These are phyloP conservation scores for Allygus modestus DNA, from an alignment of 2,888 invertebrate genomes.

Conservation along the genomic window DNA sequence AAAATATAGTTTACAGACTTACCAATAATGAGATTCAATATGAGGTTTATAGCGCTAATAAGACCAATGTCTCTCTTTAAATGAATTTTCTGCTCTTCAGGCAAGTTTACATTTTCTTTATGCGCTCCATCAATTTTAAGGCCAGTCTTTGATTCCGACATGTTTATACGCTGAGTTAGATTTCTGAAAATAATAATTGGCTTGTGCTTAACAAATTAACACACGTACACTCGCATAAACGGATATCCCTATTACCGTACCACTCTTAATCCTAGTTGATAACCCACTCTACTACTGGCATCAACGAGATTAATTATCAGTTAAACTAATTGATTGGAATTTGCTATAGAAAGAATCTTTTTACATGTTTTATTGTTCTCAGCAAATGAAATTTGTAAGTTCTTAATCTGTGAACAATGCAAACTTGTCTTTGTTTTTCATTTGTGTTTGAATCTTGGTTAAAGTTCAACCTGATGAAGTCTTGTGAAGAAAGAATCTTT, in stretches of 20 bases:
- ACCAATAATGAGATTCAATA: conserved; percentile 93
- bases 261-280: not conserved
- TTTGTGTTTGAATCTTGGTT: too few relatives aligned
- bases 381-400: too few relatives aligned
- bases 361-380: too few relatives aligned
- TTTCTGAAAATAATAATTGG: too few relatives aligned
- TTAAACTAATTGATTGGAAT: too few relatives aligned
- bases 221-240: not conserved
- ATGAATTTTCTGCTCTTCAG: conserved; percentile 69
- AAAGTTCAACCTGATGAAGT: too few relatives aligned
- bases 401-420: too few relatives aligned
- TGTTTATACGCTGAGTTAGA: not conserved
- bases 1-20: conserved; percentile 38
- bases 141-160: not conserved
- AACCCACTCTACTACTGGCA: not conserved
- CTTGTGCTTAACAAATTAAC: not conserved
- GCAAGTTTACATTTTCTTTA: conserved; percentile 8
- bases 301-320: too few relatives aligned
- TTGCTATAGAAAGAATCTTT: too few relatives aligned
- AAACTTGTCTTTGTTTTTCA: too few relatives aligned
- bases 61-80: conserved; percentile 87
- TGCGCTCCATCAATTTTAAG: not conserved
- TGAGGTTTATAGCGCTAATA: conserved; percentile 88
- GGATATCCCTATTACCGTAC: too few relatives aligned
- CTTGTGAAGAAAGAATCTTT: too few relatives aligned